phyloP scores from a whole-genome alignment of 2,113 vertebrate genomes.

The Anolis carolinensis region DNA sequence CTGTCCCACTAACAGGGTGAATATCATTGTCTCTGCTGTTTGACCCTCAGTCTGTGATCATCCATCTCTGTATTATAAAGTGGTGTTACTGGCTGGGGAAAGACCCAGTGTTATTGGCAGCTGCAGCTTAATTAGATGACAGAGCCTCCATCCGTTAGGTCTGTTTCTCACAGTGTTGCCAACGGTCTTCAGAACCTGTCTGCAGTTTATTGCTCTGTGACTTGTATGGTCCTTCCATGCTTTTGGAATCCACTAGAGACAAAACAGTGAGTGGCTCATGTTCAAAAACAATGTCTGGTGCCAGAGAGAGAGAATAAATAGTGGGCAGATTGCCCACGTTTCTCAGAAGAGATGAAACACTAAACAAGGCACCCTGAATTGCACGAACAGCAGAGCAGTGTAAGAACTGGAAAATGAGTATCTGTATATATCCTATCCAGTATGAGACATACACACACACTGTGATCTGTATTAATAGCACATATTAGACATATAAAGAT shows the following conservation, averaged over 20 bases:
- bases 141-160: conserved; percentile 59
- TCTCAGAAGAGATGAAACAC: background rate
- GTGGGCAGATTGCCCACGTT: background rate
- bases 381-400: background rate
- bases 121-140: conserved; percentile 67
- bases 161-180: conserved; percentile 59
- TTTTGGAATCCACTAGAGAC: conserved; percentile 27
- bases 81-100: conserved; percentile 66
- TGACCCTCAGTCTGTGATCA: conserved; percentile 53
- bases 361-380: background rate
- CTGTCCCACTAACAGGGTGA: conserved; percentile 52
- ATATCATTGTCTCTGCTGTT: conserved; percentile 62
- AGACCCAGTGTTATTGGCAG: conserved; percentile 60
- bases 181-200: conserved; percentile 57
- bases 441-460: background rate
- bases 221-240: conserved; percentile 43
- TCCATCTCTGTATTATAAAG: conserved; percentile 67
- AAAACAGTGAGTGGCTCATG: background rate
- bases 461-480: background rate
- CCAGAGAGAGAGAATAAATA: background rate
- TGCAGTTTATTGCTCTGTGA: conserved; percentile 65
- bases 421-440: background rate
- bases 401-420: background rate
- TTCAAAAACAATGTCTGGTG: background rate
- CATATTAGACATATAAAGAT: background rate